Evolutionary conservation across 1,140 invertebrate species (phyloP), one percentile per base, ranked within the genome.

Genomic region (Limonius californicus): DNA sequence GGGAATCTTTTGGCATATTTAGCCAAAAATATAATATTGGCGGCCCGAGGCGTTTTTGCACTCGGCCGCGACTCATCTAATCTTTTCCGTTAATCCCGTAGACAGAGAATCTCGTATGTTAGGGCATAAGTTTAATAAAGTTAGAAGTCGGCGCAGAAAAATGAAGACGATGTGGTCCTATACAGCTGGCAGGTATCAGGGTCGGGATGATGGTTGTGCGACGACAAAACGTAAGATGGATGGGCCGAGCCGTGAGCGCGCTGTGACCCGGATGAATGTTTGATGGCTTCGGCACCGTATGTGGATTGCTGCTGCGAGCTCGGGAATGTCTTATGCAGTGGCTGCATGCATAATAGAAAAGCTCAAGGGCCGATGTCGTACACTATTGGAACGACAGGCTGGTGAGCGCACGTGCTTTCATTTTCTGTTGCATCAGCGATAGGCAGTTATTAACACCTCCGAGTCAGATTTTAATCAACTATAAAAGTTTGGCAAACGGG

Each of bases 231-330:
- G 58, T 59, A 64, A 64, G 62, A 64, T 54, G 54, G 53, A 64
- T 64, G 58, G 62, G 32, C 45, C 39, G 50, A 54, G 45, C 45
- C 45, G 45, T 50, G 45, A 50, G 53, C 53, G 27, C 54, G 35
- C 54, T 59, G 58, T 64, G 62, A 64, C 62, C 62, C 54, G 62
- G 57, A 60, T 64, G 62, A 64, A 64, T 64, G 62, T 64, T 64
- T 64, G 62, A 64, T 64, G 54, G 57, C 16, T 11, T 21, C 19
- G 54, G 55, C 32, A 42, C 30, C 35, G 53, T 58, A 63, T 59
- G 62, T 59, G 62, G 50, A 63, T 57, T 63, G 56, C 62, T 43
- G 39, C 39, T 43, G 23, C 57, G 50, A 63, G 62, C 21, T 45
- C 35, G 58, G 62, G 35, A 54, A 64, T 61, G 53, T 64, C 62